Conservation (phyloP, 2,113 vertebrate species). For the Seriola aureovittata region DNA sequence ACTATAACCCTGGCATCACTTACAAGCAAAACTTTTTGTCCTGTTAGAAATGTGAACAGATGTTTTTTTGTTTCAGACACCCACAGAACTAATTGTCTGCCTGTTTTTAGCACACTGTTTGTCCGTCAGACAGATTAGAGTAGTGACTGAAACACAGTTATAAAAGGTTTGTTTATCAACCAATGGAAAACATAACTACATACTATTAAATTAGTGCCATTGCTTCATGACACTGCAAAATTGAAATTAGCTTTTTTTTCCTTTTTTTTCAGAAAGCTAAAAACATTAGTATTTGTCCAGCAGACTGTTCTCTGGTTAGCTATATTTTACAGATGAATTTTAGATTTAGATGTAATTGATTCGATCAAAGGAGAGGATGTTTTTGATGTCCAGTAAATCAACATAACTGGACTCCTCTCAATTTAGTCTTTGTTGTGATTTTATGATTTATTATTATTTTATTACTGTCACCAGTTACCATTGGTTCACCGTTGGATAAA, state of each 20-base stretch:
- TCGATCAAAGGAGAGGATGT: not conserved
- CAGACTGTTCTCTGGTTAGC: not conserved
- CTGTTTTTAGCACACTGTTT: conserved; percentile 31
- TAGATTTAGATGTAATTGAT: not conserved
- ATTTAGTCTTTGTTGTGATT: not conserved
- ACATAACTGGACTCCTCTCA: not conserved
- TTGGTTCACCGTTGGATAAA: conserved; percentile 93
- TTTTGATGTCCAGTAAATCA: not conserved
- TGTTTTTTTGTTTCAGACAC: conserved; percentile 19
- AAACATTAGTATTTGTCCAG: not conserved
- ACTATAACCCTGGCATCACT: conserved; percentile 21
- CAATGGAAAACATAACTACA: not conserved
- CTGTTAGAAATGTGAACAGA: conserved; percentile 5
- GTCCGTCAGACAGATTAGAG: not conserved
- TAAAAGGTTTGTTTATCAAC: conserved; percentile 18
- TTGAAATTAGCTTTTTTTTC: not conserved
- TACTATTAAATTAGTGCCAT: not conserved
- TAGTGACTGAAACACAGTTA: not conserved
- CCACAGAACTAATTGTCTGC: not conserved
- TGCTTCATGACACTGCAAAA: conserved; percentile 1
- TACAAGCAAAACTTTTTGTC: conserved; percentile 25
- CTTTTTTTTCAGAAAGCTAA: not conserved
- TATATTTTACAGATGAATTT: not conserved
- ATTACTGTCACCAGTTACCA: conserved; percentile 77
- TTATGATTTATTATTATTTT: not conserved